Conservation (phyloP, 2,113 vertebrate species). For the Neogale vison region DNA sequence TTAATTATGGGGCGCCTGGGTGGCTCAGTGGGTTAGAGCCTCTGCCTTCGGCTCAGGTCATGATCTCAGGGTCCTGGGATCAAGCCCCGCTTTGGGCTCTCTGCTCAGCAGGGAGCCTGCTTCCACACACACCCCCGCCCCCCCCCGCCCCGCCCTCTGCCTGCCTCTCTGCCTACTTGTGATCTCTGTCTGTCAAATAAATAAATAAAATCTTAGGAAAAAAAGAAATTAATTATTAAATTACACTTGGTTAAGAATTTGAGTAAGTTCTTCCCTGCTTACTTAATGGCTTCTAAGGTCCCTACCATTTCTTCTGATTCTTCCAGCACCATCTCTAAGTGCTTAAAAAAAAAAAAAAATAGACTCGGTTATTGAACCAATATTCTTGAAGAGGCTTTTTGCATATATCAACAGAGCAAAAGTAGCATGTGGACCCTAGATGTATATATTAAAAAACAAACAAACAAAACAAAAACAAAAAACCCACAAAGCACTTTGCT, state of each 20-base stretch:
- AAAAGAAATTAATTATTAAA: neutral
- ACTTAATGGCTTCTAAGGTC: neutral
- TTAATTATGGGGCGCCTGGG: neutral
- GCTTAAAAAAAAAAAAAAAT: neutral
- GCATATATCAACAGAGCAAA: neutral
- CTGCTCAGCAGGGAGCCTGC: too few species aligned
- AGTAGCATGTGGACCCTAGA: neutral
- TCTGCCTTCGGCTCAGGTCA: too few species aligned
- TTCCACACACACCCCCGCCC: too few species aligned
- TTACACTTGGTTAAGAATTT: neutral
- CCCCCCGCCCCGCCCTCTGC: too few species aligned
- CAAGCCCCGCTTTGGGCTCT: too few species aligned
- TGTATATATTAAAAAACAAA: neutral
- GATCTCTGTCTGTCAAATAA: too few species aligned
- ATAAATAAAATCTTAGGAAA: too few species aligned
- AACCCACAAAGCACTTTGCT: neutral
- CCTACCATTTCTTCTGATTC: neutral
- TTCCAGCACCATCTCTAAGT: neutral
- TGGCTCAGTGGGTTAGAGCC: too few species aligned
- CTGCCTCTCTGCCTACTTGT: too few species aligned
- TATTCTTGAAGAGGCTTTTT: neutral
- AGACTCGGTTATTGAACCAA: neutral
- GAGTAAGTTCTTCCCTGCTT: neutral
- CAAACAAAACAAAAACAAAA: neutral
- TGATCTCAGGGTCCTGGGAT: too few species aligned